These are phyloP conservation scores for Pogonomyrmex barbatus DNA, from an alignment of 1,140 invertebrate species.

Conservation along the genomic window DNA sequence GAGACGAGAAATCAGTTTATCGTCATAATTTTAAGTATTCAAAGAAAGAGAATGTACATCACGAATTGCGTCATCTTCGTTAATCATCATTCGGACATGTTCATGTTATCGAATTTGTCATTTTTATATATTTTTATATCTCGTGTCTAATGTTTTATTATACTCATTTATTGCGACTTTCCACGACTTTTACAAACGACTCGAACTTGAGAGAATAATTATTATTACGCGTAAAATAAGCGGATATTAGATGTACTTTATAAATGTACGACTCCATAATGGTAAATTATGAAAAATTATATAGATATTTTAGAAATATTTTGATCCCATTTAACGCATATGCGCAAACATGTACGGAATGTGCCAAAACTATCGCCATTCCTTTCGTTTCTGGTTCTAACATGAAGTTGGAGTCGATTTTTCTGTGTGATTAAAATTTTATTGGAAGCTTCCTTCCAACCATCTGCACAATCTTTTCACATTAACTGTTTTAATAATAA, in stretches of 20 bases:
- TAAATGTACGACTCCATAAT: constrained; percentile 58
- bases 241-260: constrained; percentile 60
- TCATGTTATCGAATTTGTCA: constrained; percentile 58
- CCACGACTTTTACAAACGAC: constrained; percentile 8
- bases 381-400: constrained; percentile 22
- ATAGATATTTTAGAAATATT: constrained; percentile 59
- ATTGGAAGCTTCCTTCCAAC: not conserved
- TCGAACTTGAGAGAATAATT: constrained; percentile 55
- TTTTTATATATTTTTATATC: constrained; percentile 71
- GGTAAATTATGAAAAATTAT: constrained; percentile 50
- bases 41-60: constrained; percentile 38
- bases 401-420: constrained; percentile 21
- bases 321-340: constrained; percentile 23
- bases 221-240: constrained; percentile 60
- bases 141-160: constrained; percentile 49
- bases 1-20: constrained; percentile 26
- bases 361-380: constrained; percentile 59
- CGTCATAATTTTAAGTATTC: constrained; percentile 38
- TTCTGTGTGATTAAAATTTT: not conserved
- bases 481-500: not conserved
- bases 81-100: constrained; percentile 50
- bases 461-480: not conserved
- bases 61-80: constrained; percentile 41
- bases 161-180: constrained; percentile 58
- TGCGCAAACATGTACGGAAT: constrained; percentile 35